Evolutionary conservation across 2,113 vertebrate genomes (phyloP).

Genomic region (Misgurnus mizolepis): DNA sequence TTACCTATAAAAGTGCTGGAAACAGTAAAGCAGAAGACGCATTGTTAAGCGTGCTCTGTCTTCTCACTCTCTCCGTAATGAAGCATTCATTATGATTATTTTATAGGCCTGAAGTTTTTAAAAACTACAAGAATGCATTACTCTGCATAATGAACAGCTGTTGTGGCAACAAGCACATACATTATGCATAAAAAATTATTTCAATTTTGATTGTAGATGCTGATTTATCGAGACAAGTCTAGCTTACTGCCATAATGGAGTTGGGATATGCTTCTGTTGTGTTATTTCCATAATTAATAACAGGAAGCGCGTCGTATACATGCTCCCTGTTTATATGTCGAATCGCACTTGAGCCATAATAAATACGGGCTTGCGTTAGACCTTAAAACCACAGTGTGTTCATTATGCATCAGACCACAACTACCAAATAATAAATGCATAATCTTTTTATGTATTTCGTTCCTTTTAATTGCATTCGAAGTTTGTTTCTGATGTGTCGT

Average conservation of each 20-base stretch:
- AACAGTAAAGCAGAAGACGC: conserved; percentile 77
- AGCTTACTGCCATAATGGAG: conserved; percentile 93
- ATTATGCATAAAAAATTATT: conserved; percentile 97
- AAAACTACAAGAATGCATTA: conserved; percentile 95
- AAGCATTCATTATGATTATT: conserved; percentile 89
- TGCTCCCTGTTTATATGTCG: conserved; percentile 78
- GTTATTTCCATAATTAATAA: conserved; percentile 95
- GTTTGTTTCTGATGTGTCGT: not conserved
- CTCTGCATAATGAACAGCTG: conserved; percentile 96
- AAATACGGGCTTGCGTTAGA: conserved; percentile 67
- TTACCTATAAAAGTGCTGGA: conserved; percentile 75
- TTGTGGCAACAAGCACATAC: conserved; percentile 93
- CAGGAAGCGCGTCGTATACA: conserved; percentile 76
- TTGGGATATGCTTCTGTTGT: conserved; percentile 92
- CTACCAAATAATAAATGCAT: conserved; percentile 61
- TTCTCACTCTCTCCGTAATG: conserved; percentile 74
- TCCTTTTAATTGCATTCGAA: too few relatives aligned
- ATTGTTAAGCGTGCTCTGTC: conserved; percentile 76
- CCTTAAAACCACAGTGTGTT: conserved; percentile 71
- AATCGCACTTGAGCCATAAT: conserved; percentile 73
- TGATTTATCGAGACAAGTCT: conserved; percentile 96
- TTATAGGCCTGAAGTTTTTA: conserved; percentile 87
- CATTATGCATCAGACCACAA: conserved; percentile 73
- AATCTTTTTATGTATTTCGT: conserved; percentile 3
- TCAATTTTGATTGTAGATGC: conserved; percentile 96